Evolutionary conservation across 2,888 invertebrate species (phyloP).

Genomic region (Latrodectus elegans): DNA sequence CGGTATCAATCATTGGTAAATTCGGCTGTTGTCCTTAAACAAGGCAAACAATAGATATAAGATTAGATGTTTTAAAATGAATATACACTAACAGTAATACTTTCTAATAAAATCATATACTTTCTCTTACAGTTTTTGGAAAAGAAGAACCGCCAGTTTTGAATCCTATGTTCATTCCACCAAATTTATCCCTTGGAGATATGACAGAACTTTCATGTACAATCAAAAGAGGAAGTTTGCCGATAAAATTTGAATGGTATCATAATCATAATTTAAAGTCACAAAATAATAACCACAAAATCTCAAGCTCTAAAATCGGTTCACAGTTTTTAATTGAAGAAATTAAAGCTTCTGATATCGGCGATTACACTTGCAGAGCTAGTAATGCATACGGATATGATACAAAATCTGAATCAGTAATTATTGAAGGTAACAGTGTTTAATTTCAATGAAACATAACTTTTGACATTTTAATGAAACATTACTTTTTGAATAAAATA

Average conservation of each 20-base stretch:
- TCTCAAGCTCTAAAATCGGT: constrained; percentile 10
- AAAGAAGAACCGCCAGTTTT: constrained; percentile 27
- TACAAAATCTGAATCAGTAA: not conserved
- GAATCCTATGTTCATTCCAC: constrained; percentile 32
- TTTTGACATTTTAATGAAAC: too few relatives aligned
- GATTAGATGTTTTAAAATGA: too few relatives aligned
- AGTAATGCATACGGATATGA: constrained; percentile 35
- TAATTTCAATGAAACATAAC: too few relatives aligned
- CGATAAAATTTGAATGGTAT: constrained; percentile 27
- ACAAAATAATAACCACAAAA: not conserved
- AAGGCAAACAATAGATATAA: too few relatives aligned
- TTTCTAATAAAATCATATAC: not conserved
- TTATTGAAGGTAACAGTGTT: not conserved
- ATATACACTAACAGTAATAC: too few relatives aligned
- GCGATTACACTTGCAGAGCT: constrained; percentile 52
- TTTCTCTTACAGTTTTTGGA: constrained; percentile 1
- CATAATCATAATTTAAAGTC: not conserved
- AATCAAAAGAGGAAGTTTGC: constrained; percentile 32
- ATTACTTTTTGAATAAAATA: too few relatives aligned
- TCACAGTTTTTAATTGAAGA: constrained; percentile 16
- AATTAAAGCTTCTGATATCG: constrained; percentile 27
- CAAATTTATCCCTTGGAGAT: constrained; percentile 24
- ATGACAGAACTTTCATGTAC: constrained; percentile 15
- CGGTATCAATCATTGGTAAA: too few relatives aligned
- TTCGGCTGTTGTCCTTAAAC: too few relatives aligned